Base-by-base conservation (phyloP, 2,888 invertebrate genomes). In the Heliothis peltigera region DNA sequence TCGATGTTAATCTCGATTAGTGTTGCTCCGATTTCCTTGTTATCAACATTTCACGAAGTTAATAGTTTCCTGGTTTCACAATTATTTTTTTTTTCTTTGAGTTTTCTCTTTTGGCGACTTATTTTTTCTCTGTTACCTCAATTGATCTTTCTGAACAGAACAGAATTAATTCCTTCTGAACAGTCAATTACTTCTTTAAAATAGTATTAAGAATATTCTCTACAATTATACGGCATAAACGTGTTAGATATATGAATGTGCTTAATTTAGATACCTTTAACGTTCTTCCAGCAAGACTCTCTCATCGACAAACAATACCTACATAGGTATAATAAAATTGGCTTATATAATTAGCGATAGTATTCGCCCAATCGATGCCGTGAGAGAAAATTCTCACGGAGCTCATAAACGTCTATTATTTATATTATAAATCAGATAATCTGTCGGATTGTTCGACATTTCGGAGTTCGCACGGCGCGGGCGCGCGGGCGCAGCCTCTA, bases 401-500 rank as follows among this genome's bases (percentile, higher is more conserved):
- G 51, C 53, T 71, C 59, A 77, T 79, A 68, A 62, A 71, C 52
- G 60, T 69, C 64, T 72, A 75, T 83, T 82, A 83, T 82, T 84
- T 81, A 77, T 81, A 74, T 79, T 80, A 77, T 78, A 77, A 79
- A 83, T 83, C 82, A 82, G 81, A 84, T 84, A 79, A 76, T 76
- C 64, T 54, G 64, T 78, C 65, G 66, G 77, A 79, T 78, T 78
- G 82, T 85, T 84, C 81, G 83, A 84, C 81, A 83, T 85, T 85
- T 81, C 78, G 55, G 53, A 70, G 82, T 85, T 84, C 84, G 82
- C 87, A 84, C 84, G 85, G 75, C 59, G 54, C n/a, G n/a, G n/a
- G n/a, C n/a, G 56, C 51, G 70, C 70, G 25, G 58, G 69, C 73
- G 60, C 75, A 67, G 59, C 80, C 65, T 71, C 79, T 69, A 77